phyloP scores from a whole-genome alignment of 1,140 invertebrate species.

The Heliconius melpomene region DNA sequence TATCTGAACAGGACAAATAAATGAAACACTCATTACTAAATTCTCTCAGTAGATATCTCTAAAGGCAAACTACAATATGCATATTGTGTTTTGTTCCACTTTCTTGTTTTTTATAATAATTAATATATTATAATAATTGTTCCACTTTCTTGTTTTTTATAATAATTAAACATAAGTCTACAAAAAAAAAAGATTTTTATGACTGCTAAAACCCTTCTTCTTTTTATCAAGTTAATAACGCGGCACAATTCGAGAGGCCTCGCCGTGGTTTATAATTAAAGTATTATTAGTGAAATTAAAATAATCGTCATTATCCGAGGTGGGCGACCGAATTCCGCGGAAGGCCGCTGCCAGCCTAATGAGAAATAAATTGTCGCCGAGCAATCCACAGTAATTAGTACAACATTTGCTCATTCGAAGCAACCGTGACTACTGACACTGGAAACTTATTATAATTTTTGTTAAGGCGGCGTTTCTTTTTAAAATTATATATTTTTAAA shows the following conservation, averaged over 20 bases:
- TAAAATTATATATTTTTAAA: background rate
- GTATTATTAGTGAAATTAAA: constrained; percentile 78
- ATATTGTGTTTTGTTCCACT: too few species aligned
- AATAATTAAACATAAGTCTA: too few species aligned
- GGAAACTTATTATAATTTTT: constrained; percentile 58
- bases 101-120: too few species aligned
- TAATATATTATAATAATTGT: too few species aligned
- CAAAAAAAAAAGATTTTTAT: constrained; percentile 18
- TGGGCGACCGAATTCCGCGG: constrained; percentile 69
- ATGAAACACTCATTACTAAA: too few species aligned
- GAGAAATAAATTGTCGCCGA: constrained; percentile 78
- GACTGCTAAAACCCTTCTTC: constrained; percentile 9
- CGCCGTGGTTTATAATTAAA: constrained; percentile 66
- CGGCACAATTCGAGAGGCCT: constrained; percentile 49
- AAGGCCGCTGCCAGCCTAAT: constrained; percentile 65
- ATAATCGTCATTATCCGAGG: constrained; percentile 70
- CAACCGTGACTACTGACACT: constrained; percentile 60
- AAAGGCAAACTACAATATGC: too few species aligned
- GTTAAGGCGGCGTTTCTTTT: constrained; percentile 53
- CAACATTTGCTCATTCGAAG: constrained; percentile 67
- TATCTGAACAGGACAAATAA: too few species aligned
- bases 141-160: too few species aligned
- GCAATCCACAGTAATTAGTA: constrained; percentile 71
- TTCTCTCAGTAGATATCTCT: too few species aligned
- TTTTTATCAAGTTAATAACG: constrained; percentile 43